Evolutionary conservation across 1,140 invertebrate genomes (phyloP).

Genomic region (Calliphora vicina): DNA sequence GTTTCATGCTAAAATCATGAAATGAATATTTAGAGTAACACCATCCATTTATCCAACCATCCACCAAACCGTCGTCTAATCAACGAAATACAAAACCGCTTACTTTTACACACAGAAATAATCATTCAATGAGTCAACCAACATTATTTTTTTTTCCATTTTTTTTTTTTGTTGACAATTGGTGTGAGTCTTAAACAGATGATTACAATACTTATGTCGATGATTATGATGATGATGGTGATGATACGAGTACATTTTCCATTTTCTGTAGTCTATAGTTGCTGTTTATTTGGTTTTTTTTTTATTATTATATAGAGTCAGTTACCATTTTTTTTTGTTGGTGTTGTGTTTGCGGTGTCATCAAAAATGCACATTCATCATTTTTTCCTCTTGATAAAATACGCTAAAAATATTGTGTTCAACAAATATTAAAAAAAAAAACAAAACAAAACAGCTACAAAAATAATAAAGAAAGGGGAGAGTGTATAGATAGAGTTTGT

Average conservation of each 20-base stretch:
- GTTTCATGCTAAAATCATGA: neutral
- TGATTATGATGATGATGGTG: conserved; percentile 10
- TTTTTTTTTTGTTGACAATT: neutral
- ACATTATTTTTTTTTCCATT: neutral
- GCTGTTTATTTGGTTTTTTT: neutral
- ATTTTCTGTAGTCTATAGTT: neutral
- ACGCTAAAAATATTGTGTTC: conserved; percentile 10
- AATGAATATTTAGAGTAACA: neutral
- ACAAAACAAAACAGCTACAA: neutral
- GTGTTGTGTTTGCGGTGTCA: conserved; percentile 18
- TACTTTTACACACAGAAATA: neutral
- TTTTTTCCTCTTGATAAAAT: conserved; percentile 32
- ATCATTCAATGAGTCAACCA: neutral
- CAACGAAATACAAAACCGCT: neutral
- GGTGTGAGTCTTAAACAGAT: conserved; percentile 14
- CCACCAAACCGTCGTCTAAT: neutral
- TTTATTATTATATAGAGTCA: neutral
- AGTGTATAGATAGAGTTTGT: neutral
- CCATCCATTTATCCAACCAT: neutral
- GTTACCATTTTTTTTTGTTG: neutral
- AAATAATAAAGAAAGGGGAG: conserved; percentile 2
- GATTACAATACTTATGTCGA: conserved; percentile 29
- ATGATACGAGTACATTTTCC: neutral
- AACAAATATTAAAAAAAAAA: conserved; percentile 21
- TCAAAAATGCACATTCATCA: conserved; percentile 35